Evolutionary conservation across 1,140 invertebrate genomes (phyloP).

Genomic region (Gryllus bimaculatus): DNA sequence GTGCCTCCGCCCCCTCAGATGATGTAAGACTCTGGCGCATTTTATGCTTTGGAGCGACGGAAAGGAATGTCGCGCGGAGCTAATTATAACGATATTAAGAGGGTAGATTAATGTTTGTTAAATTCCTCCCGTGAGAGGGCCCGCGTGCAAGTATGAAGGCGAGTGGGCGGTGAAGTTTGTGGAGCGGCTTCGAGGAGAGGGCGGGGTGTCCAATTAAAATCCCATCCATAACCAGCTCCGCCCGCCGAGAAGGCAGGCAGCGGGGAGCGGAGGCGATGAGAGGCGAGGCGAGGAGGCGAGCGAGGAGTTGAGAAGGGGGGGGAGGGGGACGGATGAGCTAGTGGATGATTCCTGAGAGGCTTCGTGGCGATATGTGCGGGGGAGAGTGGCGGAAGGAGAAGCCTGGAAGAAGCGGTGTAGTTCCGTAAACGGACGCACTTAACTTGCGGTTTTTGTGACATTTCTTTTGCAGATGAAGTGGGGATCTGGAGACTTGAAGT

Average conservation of each 20-base stretch:
- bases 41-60: not conserved
- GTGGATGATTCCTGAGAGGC: too few relatives aligned
- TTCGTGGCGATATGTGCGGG: too few relatives aligned
- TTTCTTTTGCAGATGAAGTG: not conserved
- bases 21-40: not conserved
- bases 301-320: not conserved
- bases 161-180: not conserved
- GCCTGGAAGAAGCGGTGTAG: not conserved
- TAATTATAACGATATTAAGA: constrained; percentile 2
- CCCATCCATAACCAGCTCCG: not conserved
- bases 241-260: not conserved
- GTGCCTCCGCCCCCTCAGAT: not conserved
- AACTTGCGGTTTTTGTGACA: not conserved
- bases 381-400: not conserved
- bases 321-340: too few relatives aligned
- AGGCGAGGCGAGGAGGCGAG: too few relatives aligned
- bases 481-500: not conserved
- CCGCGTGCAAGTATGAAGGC: not conserved
- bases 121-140: not conserved
- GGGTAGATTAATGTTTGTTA: constrained; percentile 5
- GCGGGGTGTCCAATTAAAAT: not conserved
- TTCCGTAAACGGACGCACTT: not conserved
- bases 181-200: not conserved
- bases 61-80: not conserved
- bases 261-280: not conserved